A percentile compares a stretch with the other conserved stretches of the same genome.
Evolutionary conservation across 2,888 invertebrate species (phyloP).

Genomic region (Tenthredo scrophulariae): DNA sequence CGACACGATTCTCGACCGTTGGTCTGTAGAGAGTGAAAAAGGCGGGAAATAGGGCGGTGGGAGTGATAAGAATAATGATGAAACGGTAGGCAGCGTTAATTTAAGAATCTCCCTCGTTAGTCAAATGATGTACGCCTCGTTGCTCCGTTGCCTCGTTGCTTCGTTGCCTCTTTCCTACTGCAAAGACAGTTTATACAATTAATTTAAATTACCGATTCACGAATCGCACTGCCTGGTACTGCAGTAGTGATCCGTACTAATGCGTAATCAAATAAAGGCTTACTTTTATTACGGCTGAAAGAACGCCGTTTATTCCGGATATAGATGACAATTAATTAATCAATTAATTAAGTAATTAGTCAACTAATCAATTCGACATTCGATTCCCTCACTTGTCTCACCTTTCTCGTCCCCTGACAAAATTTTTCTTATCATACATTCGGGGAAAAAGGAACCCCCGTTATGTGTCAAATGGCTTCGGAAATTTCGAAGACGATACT

Average conservation of each 20-base stretch:
- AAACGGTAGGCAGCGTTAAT: constrained; percentile 65
- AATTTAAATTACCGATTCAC: constrained; percentile 67
- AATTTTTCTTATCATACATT: too few species aligned
- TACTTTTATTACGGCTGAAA: background rate
- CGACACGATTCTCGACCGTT: constrained; percentile 61
- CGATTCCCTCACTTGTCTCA: background rate
- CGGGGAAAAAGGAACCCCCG: too few species aligned
- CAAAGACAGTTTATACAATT: constrained; percentile 73
- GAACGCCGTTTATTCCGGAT: constrained; percentile 66
- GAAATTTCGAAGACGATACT: too few species aligned
- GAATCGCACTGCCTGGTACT: background rate
- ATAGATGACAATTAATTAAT: constrained; percentile 65
- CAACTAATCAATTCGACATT: background rate
- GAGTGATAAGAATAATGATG: constrained; percentile 55
- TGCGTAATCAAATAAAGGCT: constrained; percentile 18
- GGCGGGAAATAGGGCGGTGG: constrained; percentile 25
- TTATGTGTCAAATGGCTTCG: too few species aligned
- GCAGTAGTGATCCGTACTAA: background rate
- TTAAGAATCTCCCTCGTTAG: constrained; percentile 77
- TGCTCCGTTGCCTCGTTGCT: constrained; percentile 13
- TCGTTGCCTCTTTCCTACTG: background rate
- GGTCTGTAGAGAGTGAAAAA: constrained; percentile 43
- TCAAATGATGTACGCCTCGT: constrained; percentile 73
- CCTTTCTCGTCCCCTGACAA: too few species aligned
- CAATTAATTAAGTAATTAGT: constrained; percentile 51